phyloP scores from a whole-genome alignment of 2,888 invertebrate genomes.

The Eurytoma adleriae region DNA sequence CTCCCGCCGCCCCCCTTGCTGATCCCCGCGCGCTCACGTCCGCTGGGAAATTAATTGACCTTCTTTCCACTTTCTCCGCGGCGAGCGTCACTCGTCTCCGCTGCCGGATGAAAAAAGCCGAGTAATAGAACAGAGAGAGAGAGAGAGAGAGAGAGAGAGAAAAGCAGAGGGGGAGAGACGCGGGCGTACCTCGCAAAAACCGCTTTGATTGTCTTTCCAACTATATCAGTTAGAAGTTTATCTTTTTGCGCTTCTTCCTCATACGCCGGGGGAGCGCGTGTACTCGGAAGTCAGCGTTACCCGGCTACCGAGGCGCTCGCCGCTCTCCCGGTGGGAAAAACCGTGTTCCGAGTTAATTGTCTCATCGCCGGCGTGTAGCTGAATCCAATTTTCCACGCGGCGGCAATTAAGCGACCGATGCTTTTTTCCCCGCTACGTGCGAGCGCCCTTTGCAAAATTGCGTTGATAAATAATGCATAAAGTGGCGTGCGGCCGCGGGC shows the following conservation, averaged over 20 bases:
- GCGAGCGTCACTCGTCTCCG: constrained; percentile 7
- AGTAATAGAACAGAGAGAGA: not conserved
- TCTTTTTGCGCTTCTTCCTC: not conserved
- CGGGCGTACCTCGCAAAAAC: not conserved
- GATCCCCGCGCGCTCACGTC: constrained; percentile 5
- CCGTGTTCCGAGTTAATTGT: constrained; percentile 12
- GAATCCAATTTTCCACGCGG: constrained; percentile 28
- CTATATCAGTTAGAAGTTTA: constrained; percentile 37
- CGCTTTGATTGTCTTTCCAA: constrained; percentile 37
- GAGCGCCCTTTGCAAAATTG: too few species aligned
- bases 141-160: not conserved
- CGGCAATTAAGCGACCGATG: constrained; percentile 21
- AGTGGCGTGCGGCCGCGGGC: not conserved
- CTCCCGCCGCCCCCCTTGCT: not conserved
- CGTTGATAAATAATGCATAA: constrained; percentile 40
- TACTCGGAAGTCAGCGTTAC: too few species aligned
- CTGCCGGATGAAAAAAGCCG: not conserved
- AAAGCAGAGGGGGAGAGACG: not conserved
- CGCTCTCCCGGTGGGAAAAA: not conserved
- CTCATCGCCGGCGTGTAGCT: not conserved
- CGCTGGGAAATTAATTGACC: constrained; percentile 59
- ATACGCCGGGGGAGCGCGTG: not conserved
- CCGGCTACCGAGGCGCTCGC: too few species aligned
- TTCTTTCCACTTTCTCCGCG: constrained; percentile 42
- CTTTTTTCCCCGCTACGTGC: not conserved